Evolutionary conservation across 2,888 invertebrate genomes (phyloP).

Genomic region (Zaprionus lineosus): DNA sequence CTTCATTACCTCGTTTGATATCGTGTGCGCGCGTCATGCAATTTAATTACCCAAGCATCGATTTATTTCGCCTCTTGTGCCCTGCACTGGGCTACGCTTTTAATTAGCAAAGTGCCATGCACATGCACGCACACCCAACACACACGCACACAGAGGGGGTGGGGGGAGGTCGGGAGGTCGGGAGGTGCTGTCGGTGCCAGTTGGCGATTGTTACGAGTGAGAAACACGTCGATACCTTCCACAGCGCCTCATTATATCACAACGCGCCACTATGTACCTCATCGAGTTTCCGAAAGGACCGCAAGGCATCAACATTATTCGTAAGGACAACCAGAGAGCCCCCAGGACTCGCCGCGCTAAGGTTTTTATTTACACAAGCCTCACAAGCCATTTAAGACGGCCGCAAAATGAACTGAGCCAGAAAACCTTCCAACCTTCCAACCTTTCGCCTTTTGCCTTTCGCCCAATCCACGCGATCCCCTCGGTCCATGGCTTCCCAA

Average conservation of each 20-base stretch:
- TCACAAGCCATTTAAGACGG: slow-evolving; percentile 60
- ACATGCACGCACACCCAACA: slow-evolving; percentile 54
- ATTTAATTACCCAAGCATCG: slow-evolving; percentile 77
- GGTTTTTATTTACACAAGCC: slow-evolving; percentile 70
- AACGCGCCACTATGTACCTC: not conserved
- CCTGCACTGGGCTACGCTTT: slow-evolving; percentile 67
- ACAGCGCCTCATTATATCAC: slow-evolving; percentile 23
- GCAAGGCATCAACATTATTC: slow-evolving; percentile 26
- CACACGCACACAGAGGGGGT: not conserved
- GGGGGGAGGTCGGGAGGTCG: not conserved
- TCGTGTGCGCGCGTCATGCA: slow-evolving; percentile 64
- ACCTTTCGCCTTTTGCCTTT: no score
- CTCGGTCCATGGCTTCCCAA: no score
- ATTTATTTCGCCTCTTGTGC: slow-evolving; percentile 67
- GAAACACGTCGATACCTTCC: slow-evolving; percentile 42
- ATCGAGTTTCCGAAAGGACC: not conserved
- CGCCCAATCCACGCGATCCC: no score
- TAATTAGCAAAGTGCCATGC: slow-evolving; percentile 76
- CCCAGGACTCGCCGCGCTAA: slow-evolving; percentile 13
- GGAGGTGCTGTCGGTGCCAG: slow-evolving; percentile 58
- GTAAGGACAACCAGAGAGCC: slow-evolving; percentile 14
- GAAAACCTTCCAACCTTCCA: not conserved
- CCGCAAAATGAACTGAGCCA: slow-evolving; percentile 65
- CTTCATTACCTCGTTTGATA: slow-evolving; percentile 13
- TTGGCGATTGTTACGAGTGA: slow-evolving; percentile 64